Evolutionary conservation across 2,797 vertebrate genomes (phyloP).

Genomic region (Sebastes cheni): DNA sequence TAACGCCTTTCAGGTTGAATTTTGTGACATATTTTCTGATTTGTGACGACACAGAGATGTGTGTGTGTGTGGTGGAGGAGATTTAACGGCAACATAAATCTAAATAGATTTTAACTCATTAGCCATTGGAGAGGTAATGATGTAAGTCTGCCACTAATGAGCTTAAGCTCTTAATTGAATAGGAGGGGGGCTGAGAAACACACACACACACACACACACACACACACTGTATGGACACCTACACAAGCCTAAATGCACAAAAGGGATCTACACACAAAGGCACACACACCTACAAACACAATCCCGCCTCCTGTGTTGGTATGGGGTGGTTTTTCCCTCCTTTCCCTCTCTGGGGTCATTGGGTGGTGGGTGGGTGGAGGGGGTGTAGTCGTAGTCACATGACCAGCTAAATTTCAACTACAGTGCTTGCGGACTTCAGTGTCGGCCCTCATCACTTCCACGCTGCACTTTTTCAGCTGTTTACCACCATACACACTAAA

Average conservation of each 20-base stretch:
- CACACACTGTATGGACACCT: constrained; percentile 10
- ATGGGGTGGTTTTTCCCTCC: constrained; percentile 27
- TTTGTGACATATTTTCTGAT: constrained; percentile 38
- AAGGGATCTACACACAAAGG: constrained; percentile 33
- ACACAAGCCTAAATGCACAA: constrained; percentile 34
- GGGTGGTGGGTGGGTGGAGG: not conserved
- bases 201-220: constrained; percentile 10
- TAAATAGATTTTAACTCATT: constrained; percentile 84
- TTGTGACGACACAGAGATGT: constrained; percentile 29
- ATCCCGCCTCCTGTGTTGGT: constrained; percentile 61
- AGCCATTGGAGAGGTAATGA: constrained; percentile 81
- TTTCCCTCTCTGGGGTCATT: constrained; percentile 53
- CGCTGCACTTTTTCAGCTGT: constrained; percentile 13
- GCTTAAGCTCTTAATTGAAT: constrained; percentile 82
- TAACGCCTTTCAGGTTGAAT: constrained; percentile 27
- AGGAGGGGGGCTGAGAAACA: constrained; percentile 34
- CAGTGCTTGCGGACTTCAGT: constrained; percentile 60
- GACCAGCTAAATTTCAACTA: constrained; percentile 75
- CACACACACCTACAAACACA: constrained; percentile 56
- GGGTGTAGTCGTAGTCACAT: constrained; percentile 61
- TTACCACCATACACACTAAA: not conserved
- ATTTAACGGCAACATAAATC: constrained; percentile 81
- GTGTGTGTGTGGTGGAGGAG: constrained; percentile 36
- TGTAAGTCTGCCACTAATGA: constrained; percentile 79
- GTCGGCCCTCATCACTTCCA: constrained; percentile 63